Conservation (phyloP, 2,888 invertebrate species). For the Hetaerina titia region DNA sequence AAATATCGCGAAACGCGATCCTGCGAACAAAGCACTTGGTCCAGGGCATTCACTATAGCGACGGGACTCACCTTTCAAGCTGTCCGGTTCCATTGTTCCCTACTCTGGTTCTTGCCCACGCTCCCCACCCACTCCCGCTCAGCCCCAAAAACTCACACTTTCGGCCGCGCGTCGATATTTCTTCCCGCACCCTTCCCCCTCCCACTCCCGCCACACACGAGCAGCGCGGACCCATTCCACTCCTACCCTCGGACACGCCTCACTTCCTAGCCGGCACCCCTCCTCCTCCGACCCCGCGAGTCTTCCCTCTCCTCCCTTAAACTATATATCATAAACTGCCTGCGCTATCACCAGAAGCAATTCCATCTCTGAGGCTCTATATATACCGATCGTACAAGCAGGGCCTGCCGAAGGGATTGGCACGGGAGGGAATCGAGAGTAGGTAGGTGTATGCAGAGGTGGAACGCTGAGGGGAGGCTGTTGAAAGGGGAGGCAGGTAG, state of each 20-base stretch:
- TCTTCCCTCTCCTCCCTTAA: background rate
- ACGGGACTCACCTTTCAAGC: conserved; percentile 45
- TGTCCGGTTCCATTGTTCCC: conserved; percentile 44
- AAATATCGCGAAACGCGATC: conserved; percentile 57
- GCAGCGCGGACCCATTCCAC: too few species aligned
- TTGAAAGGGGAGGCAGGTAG: background rate
- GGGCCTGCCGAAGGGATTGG: background rate
- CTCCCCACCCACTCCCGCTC: background rate
- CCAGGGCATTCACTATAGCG: background rate
- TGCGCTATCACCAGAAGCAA: conserved; percentile 14
- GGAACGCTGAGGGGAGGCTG: background rate
- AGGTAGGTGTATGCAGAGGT: background rate
- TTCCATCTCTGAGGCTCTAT: conserved; percentile 12
- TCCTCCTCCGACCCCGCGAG: background rate
- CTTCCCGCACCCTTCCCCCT: conserved; percentile 7
- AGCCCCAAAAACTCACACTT: conserved; percentile 16
- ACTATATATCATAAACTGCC: conserved; percentile 13
- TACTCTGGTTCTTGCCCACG: background rate
- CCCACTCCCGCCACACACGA: background rate
- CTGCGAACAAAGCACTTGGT: conserved; percentile 29
- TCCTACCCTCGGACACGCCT: background rate
- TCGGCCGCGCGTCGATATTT: background rate
- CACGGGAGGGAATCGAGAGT: background rate
- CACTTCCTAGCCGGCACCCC: background rate
- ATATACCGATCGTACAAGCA: background rate